A percentile compares a stretch with the other conserved stretches of the same genome.
Conservation (phyloP, 2,113 vertebrate genomes). For the Todiramphus saurophagus region DNA sequence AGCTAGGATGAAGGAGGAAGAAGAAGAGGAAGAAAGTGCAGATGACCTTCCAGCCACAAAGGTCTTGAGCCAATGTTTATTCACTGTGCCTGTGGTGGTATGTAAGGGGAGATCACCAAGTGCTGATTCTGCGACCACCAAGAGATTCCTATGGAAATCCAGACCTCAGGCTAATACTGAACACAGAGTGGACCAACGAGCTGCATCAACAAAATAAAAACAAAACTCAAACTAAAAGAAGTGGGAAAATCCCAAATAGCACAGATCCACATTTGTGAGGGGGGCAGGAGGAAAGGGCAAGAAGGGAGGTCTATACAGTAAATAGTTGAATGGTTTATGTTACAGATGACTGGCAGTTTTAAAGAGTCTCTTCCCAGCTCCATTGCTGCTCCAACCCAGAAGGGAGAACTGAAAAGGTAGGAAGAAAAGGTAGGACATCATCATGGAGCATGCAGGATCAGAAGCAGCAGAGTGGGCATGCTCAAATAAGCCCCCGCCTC, state of each 20-base stretch:
- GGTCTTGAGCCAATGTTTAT: constrained; percentile 65
- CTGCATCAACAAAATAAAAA: constrained; percentile 69
- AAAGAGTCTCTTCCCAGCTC: constrained; percentile 80
- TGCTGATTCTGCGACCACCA: constrained; percentile 58
- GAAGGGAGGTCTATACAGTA: constrained; percentile 80
- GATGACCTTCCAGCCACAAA: constrained; percentile 68
- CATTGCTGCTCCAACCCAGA: constrained; percentile 79
- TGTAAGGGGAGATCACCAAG: constrained; percentile 40
- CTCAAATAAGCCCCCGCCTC: constrained; percentile 95
- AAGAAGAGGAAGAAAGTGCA: constrained; percentile 67
- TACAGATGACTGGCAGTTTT: constrained; percentile 82
- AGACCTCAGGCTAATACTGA: constrained; percentile 82
- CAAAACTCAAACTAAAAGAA: constrained; percentile 66
- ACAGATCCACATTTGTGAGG: constrained; percentile 71
- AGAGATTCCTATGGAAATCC: constrained; percentile 71
- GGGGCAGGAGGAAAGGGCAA: constrained; percentile 53
- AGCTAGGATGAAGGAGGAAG: constrained; percentile 67
- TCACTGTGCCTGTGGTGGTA: constrained; percentile 55
- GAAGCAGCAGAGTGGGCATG: constrained; percentile 72
- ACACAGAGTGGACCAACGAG: constrained; percentile 69
- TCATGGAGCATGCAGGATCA: constrained; percentile 82
- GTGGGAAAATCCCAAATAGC: constrained; percentile 70
- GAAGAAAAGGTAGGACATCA: constrained; percentile 64
- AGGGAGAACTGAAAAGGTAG: constrained; percentile 73
- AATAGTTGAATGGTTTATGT: constrained; percentile 79